phyloP scores from a whole-genome alignment of 2,113 vertebrate genomes.

The Gobio gobio region DNA sequence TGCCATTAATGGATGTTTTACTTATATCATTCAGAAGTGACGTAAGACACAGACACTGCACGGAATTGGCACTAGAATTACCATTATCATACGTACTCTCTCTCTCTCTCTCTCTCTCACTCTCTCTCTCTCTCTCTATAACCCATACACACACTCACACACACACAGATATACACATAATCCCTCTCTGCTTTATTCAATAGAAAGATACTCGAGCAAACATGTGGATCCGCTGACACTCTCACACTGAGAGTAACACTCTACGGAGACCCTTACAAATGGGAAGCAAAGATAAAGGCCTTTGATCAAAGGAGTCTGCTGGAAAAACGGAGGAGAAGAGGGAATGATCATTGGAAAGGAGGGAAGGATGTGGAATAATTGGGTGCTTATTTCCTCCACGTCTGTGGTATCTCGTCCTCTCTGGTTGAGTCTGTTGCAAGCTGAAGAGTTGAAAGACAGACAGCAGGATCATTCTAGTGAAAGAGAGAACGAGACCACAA shows the following conservation, averaged over 20 bases:
- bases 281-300: background rate
- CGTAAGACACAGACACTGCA: background rate
- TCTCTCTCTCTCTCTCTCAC: too few species aligned
- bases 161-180: background rate
- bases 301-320: constrained; percentile 17
- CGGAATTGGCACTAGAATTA: too few species aligned
- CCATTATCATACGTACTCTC: background rate
- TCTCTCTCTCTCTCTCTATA: too few species aligned
- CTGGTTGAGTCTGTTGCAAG: background rate
- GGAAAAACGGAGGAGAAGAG: background rate
- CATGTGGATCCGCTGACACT: background rate
- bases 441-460: background rate
- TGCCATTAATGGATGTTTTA: too few species aligned
- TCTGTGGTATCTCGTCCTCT: background rate
- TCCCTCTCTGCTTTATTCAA: background rate
- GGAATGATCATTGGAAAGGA: background rate
- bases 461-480: background rate
- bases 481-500: background rate
- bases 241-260: background rate
- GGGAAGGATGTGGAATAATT: constrained; percentile 29
- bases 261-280: constrained; percentile 11
- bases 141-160: background rate
- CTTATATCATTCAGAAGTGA: background rate
- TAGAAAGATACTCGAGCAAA: constrained; percentile 2
- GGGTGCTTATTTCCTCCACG: constrained; percentile 17